phyloP scores from a whole-genome alignment of 2,888 invertebrate species.

The Diabrotica balteata region DNA sequence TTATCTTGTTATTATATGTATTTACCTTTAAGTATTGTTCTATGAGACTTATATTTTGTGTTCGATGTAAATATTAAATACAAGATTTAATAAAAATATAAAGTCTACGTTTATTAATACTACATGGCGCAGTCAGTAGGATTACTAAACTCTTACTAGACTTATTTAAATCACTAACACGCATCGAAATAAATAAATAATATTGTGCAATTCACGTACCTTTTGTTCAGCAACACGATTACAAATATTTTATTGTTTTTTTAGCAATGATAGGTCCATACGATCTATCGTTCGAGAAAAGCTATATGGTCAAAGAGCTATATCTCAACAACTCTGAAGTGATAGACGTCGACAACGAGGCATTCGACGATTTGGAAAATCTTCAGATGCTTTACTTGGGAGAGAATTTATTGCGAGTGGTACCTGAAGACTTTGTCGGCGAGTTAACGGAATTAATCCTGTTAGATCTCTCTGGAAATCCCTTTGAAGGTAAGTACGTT shows the following conservation, averaged over 20 bases:
- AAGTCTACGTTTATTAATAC: too few relatives aligned
- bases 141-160: too few relatives aligned
- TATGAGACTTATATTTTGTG: too few relatives aligned
- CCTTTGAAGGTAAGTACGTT: constrained; percentile 33
- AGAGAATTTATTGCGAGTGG: constrained; percentile 49
- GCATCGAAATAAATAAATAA: too few relatives aligned
- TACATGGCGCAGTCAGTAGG: too few relatives aligned
- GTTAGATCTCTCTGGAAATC: constrained; percentile 54
- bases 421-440: constrained; percentile 49
- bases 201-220: too few relatives aligned
- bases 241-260: background rate
- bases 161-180: too few relatives aligned
- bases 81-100: too few relatives aligned
- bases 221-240: background rate
- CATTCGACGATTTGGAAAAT: constrained; percentile 51
- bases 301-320: constrained; percentile 49
- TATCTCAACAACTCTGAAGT: constrained; percentile 53
- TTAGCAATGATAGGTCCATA: constrained; percentile 38
- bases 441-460: constrained; percentile 50
- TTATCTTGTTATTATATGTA: too few relatives aligned
- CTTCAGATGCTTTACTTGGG: constrained; percentile 55
- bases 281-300: constrained; percentile 51
- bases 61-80: too few relatives aligned
- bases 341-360: constrained; percentile 47
- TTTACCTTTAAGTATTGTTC: too few relatives aligned